Base-by-base conservation (phyloP, 1,140 invertebrate species). In the Drosophila sturtevanti region DNA sequence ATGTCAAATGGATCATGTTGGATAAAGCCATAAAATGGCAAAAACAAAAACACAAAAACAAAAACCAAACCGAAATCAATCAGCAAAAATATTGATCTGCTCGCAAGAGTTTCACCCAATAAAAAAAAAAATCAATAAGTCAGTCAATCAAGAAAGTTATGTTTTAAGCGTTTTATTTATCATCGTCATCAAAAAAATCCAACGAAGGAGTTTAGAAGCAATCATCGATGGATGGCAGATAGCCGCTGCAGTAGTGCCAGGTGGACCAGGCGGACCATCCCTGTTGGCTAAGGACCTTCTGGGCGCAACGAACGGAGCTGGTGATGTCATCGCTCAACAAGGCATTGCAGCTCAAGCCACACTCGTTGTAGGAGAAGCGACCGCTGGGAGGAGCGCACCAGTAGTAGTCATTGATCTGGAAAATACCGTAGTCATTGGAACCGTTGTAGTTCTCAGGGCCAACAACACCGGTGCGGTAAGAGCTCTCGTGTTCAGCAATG, bases 321-420 rank as follows among this genome's bases (percentile, higher is more conserved):
- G 71, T 77, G 63, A 91, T 91, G 64, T 81, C 73, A 44, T 90
- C 82, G 34, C 58, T 75, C 56, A 91, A 22, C 7, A 91, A 71
- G n/a, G 58, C 72, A 2, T 77, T 74, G 74, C 90, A 91, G 59
- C 74, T 81, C 10, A 79, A n/a, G 4, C 31, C 48, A 22, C 81
- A 85, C 73, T 86, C 77, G 77, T 85, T 85, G 62, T 86, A 81
- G 68, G 85, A 89, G 74, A 73, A 73, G 48, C 74, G 70, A 61
- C 81, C 90, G 22, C 54, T 67, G 55, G 75, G 56, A 52, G 85
- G 84, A 69, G 79, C 60, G 59, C 90, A 90, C 90, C 91, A 91
- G 56, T 80, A 91, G 51, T 72, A 71, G 69, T 89, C 71, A 59
- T 91, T 91, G 60, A 91, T 90, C 72, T 91, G 90, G 74, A 90